Percentiles rank a stretch among this genome's conserved stretches.
Evolutionary conservation across 2,888 invertebrate species (phyloP).

Genomic region (Rotaria magnacalcarata): DNA sequence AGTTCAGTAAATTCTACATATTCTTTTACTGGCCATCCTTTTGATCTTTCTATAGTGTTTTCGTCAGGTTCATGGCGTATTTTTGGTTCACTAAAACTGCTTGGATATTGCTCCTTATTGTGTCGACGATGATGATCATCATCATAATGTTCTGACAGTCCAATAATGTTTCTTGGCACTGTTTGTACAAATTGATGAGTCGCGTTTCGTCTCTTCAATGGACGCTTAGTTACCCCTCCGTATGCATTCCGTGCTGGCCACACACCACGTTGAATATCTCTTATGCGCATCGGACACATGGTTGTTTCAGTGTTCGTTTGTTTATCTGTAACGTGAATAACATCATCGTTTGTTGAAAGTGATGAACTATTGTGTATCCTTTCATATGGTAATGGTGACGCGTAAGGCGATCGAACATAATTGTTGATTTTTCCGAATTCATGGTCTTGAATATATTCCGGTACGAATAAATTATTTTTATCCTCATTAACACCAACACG

Average conservation of each 20-base stretch:
- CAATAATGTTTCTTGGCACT: neutral
- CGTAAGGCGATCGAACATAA: neutral
- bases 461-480: too few species aligned
- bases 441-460: neutral
- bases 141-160: too few species aligned
- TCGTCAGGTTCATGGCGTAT: too few species aligned
- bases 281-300: neutral
- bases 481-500: neutral
- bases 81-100: too few species aligned
- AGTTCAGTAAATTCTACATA: too few species aligned
- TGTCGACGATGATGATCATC: too few species aligned
- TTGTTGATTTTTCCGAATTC: neutral
- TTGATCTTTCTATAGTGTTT: too few species aligned
- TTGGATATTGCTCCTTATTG: too few species aligned
- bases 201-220: neutral
- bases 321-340: neutral
- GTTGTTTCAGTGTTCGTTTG: constrained; percentile 12
- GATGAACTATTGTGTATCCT: neutral
- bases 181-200: neutral
- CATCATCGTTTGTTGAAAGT: neutral
- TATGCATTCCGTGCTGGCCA: neutral
- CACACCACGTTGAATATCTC: neutral
- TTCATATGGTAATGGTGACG: too few species aligned
- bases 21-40: too few species aligned
- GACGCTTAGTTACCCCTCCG: neutral